Base-by-base conservation (phyloP, 2,888 invertebrate species). In the Caenorhabditis wallacei region DNA sequence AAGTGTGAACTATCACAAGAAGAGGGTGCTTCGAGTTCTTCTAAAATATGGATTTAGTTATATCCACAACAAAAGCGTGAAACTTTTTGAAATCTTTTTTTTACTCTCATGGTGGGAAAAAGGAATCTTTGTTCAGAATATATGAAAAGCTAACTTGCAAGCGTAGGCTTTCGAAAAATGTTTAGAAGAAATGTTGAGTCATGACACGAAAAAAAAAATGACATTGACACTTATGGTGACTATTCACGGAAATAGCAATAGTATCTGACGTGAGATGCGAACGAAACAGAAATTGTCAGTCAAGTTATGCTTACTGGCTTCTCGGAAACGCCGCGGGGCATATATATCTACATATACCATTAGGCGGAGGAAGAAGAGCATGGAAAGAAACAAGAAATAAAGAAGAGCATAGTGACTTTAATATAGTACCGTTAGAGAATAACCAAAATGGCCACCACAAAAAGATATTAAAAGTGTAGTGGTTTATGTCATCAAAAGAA, bases 271-370 rank as follows among this genome's bases (percentile, higher is more conserved):
- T 68, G 76, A 13, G 76, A 24, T 51, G 43, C 61, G 48, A 63
- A 56, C 61, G 76, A 76, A 76, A 76, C 68, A 76, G 46, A 37
- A 37, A 69, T 69, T 61, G 69, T 78, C 69, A 69, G 40, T 57
- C 51, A 40, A 26, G 61, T 48, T 26, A 56, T 56, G 64, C 63
- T 40, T 72, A 18, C 37, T 71, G 46, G 40, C 43, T 66, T 66
- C 53, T 43, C 18, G 10, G 57, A 43, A 53, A 57, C 10, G 78
- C 78, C 78, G 20, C 40, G n/a, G 78, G 78, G 69, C 63, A 78
- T 1, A 56, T 30, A 35, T 43, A 24, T 24, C 51, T 11, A 40
- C 5, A 48, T 26, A 53, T 78, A 78, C 63, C 75, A 75, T 75
- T 75, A 75, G 51, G 66, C 51, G 37, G 13, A 43, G 11, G 37